Evolutionary conservation across 2,888 invertebrate genomes (phyloP).

Genomic region (Pollenia labialis): DNA sequence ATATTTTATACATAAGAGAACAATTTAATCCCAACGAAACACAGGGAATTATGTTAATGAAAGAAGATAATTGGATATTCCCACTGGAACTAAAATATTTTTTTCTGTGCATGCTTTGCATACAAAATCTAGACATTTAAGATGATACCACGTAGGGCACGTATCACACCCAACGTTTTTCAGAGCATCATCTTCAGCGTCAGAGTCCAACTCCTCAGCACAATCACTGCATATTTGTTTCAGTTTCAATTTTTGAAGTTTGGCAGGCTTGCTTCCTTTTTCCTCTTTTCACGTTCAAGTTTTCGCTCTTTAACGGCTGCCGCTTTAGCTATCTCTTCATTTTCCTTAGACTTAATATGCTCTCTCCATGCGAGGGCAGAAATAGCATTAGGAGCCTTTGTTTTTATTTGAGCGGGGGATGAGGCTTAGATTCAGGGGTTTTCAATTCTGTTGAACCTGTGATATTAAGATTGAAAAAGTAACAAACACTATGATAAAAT

Average conservation of each 20-base stretch:
- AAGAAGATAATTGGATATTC: no score
- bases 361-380: conserved; percentile 48
- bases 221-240: no score
- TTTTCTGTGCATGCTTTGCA: background rate
- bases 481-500: no score
- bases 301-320: background rate
- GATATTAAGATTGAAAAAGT: no score
- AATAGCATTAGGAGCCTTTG: conserved; percentile 32
- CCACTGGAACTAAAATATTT: no score
- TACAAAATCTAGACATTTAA: conserved; percentile 2
- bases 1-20: no score
- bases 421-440: background rate
- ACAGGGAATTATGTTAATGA: no score
- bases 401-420: background rate
- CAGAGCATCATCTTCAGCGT: conserved; percentile 24
- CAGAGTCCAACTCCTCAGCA: conserved; percentile 12
- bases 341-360: conserved; percentile 27
- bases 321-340: conserved; percentile 16
- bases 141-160: conserved; percentile 2
- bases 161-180: conserved; percentile 22
- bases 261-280: conserved; percentile 4
- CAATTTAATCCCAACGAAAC: no score
- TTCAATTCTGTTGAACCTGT: no score
- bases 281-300: background rate
- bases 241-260: background rate